Evolutionary conservation across 2,797 vertebrate species (phyloP).

Genomic region (Poecilia wingei): DNA sequence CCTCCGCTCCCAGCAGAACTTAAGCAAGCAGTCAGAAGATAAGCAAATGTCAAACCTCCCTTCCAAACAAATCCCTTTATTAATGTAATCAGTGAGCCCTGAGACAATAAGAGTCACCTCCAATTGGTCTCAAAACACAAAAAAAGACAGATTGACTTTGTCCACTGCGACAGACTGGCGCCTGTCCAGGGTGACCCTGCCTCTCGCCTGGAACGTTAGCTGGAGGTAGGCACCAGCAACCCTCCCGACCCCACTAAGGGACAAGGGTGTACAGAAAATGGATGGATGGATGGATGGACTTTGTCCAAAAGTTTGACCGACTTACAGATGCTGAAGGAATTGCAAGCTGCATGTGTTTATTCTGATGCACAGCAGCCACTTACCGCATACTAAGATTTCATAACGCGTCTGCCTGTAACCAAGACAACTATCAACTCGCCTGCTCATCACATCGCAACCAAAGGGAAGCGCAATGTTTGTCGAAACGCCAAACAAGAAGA

Average conservation of each 20-base stretch:
- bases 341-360: not conserved
- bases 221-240: no score
- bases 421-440: constrained; percentile 30
- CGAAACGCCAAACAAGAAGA: constrained; percentile 54
- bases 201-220: no score
- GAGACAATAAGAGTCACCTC: constrained; percentile 29
- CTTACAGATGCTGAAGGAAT: constrained; percentile 7
- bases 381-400: constrained; percentile 32
- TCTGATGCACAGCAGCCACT: constrained; percentile 4
- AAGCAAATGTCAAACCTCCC: constrained; percentile 54
- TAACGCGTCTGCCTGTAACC: constrained; percentile 43
- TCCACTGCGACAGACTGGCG: not conserved
- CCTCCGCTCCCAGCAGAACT: constrained; percentile 18
- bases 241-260: no score
- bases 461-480: constrained; percentile 68
- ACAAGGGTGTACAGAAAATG: no score
- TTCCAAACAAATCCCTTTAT: constrained; percentile 56
- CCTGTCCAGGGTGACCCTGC: no score
- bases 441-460: constrained; percentile 24
- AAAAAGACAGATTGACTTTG: not conserved
- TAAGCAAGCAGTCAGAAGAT: constrained; percentile 35
- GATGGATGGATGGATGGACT: not conserved
- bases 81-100: constrained; percentile 20
- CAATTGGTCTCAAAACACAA: constrained; percentile 17
- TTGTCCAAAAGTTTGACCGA: constrained; percentile 16